Evolutionary conservation across 92 coral and sea anemone species (phyloP), one percentile per base, ranked within the genome.

Genomic region (Umimayanthus chanpuru): DNA sequence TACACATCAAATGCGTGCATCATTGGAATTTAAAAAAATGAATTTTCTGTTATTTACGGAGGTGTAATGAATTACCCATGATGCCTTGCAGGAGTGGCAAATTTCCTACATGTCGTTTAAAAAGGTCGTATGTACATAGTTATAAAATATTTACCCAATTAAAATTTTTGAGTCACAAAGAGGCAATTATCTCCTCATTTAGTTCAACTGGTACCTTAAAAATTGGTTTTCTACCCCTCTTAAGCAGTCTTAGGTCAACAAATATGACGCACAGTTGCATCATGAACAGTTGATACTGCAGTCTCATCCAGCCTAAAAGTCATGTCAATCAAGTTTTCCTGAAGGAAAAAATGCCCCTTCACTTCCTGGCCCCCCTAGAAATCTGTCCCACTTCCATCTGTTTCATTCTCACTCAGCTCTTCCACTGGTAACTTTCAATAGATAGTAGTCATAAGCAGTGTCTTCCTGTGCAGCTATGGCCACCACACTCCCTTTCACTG

Each of bases 191-290:
- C 41, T 80, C 90, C 68, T 88, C 86, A 79, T 88, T 88, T 29
- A 79, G 87, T 26, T 81, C 81, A 41, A 81, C 76, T 76, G 90
- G 81, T 15, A 88, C 86, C 38, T 39, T 88, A 88, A 88, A 88
- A 56, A 88, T 75, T 82, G 91, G 47, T 61, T 82, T 88, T 88
- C 91, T 88, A 12, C 91, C 90, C 82, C 74, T 88, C 75, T 88
- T 81, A 61, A 89, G 76, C 53, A 76, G 26, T 41, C 73, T 70
- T 72, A 86, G 89, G 89, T 86, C 84, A 77, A 61, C 89, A 77
- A 82, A 77, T 86, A 53, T 86, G 84, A 55, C 84, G 77, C 6
- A 77, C 85, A 77, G 73, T 73, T 30, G 81, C 88, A 9, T 80
- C 88, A 85, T 85, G 79, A 38, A 85, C 88, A 71, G 41, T 70